Base-by-base conservation (phyloP, 2,888 invertebrate species). In the Trypoxylon attenuatum region DNA sequence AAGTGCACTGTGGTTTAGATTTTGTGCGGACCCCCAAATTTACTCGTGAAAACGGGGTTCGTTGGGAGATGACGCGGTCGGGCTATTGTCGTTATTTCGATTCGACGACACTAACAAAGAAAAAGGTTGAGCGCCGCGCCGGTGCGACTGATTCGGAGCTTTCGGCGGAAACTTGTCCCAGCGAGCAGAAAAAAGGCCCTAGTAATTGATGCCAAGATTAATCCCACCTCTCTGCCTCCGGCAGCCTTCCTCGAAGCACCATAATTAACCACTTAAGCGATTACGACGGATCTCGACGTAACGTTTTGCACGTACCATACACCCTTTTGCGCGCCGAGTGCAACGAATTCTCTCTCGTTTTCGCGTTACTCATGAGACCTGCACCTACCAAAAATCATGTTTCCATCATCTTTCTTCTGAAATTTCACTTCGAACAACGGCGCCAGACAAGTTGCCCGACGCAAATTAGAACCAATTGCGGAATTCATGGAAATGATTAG, bases 241-340 rank as follows among this genome's bases (percentile, higher is more conserved):
- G 73, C 69, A 73, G 80, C 68, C 73, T 73, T 80, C 76, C 76
- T 76, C 73, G 74, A 73, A 80, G 75, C 77, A 73, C 76, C 76
- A 75, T 80, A 80, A 80, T 80, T 80, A 80, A 80, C 80, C 80
- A 80, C 80, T 80, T 80, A 80, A 80, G 79, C 80, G 80, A 78
- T 80, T 80, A 79, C 78, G 79, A 78, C 73, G 78, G 74, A 75
- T 75, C 78, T 66, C 74, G 75, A 78, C 73, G 77, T 78, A 77
- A 77, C 64, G 68, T 72, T 76, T 76, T 73, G 71, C 71, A 63
- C 77, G 73, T 58, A 53, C 52, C 53, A 53, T n/a, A n/a, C n/a
- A n/a, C n/a, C n/a, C n/a, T n/a, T n/a, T n/a, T n/a, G n/a, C 27
- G 45, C 59, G 23, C 51, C 54, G 60, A 62, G 68, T 58, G 62